Base-by-base conservation (phyloP, 2,113 vertebrate species). In the Polyodon spathula region DNA sequence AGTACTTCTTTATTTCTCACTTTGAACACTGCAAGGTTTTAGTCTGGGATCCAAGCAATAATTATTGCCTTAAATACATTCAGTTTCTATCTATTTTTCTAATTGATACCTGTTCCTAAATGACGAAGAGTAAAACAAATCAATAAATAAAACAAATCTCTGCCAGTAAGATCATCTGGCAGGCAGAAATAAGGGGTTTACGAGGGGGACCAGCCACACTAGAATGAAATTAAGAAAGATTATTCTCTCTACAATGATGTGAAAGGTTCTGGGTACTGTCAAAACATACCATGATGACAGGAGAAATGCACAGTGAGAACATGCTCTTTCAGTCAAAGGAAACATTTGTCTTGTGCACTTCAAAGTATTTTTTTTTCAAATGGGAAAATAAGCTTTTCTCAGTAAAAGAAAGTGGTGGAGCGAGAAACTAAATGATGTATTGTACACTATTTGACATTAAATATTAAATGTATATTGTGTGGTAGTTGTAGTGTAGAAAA, bases 271-370 rank as follows among this genome's bases (percentile, higher is more conserved):
- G 72, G 65, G 68, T 73, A 68, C 76, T 80, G 82, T 81, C 75
- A 73, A 73, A 73, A 68, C 64, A 53, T 60, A 73, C 75, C 72
- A 71, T 10, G 66, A 78, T 67, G 74, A 66, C 14, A 77, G 77
- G 74, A 76, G 71, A 77, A 65, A 10, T 73, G 76, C 75, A 39
- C 76, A 80, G 27, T 27, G 27, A 27, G 27, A 27, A 27, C 27
- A 27, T 27, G 27, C 27, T 27, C 27, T 27, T 27, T 27, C 27
- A 27, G 27, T 27, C 83, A 87, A 80, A 82, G 68, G 77, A 81
- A 79, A 82, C 85, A 82, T 88, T 88, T 86, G 81, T 80, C 78
- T 78, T 83, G 79, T 78, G 27, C 27, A 75, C 79, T 73, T 83
- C 78, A 80, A 80, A 81, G 81, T 82, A 79, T 77, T 78, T 75